Base-by-base conservation (phyloP, 1,140 invertebrate genomes). In the Periplaneta americana region DNA sequence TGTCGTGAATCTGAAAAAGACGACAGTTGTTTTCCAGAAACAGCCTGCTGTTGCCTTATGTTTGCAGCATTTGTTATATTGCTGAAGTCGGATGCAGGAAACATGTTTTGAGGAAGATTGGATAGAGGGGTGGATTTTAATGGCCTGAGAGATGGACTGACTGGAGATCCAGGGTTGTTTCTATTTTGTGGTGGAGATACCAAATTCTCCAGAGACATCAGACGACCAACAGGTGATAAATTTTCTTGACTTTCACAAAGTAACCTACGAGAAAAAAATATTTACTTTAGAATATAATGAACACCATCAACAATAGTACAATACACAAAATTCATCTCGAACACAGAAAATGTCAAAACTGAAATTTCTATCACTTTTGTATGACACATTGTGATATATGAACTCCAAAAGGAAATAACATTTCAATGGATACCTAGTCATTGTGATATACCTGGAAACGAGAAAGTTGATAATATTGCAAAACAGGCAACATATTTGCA, bases 201-300 rank as follows among this genome's bases (percentile, higher is more conserved):
- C 82, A 85, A 82, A 78, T 85, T 85, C 39, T 82, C 84, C 15
- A 84, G 83, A 48, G 86, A 80, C 81, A 75, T 84, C 80, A 35
- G 33, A 28, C 22, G 9, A 78, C 34, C 33, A 32, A 78, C 34
- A 36, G 34, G 34, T 78, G 76, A 78, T n/a, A 39, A 39, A n/a
- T 75, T 84, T 75, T 87, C 85, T 39, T 85, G 84, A 33, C 81
- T 82, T 80, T 82, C 85, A 83, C 83, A 86, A 28, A 87, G 85
- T 82, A 88, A 82, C 35, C 87, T 87, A 74, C 34, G 82, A 48
- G 35, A 66, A 6, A 66, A 66, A n/a, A 66, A 66, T n/a, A 66
- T 66, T 66, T n/a, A n/a, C 8, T 66, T 66, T 5, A 39, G 18
- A 48, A 18, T 48, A 15, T 48, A 48, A 48, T 48, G n/a, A n/a